Evolutionary conservation across 1,140 invertebrate genomes (phyloP).

Genomic region (Paraescarpia echinospica): DNA sequence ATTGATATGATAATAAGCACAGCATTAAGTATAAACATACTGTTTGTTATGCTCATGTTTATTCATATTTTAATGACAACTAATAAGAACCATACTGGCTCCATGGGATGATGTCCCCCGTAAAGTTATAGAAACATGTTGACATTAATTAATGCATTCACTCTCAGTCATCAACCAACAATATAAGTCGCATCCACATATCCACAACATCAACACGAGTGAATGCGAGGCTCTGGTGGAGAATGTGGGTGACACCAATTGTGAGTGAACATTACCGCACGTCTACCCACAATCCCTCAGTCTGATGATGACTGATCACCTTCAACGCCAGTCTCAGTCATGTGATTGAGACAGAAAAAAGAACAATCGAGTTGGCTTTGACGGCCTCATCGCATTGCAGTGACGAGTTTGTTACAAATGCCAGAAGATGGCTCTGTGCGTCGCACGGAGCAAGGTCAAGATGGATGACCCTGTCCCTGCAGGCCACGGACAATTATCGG

Average conservation of each 20-base stretch:
- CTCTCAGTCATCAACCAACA: neutral
- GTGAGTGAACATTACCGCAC: neutral
- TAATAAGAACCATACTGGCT: neutral
- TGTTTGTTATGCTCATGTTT: too few species aligned
- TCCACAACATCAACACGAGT: neutral
- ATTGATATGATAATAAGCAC: too few species aligned
- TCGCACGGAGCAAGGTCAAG: neutral
- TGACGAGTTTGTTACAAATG: neutral
- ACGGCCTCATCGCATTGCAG: neutral
- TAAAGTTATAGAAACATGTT: neutral
- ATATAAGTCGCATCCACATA: neutral
- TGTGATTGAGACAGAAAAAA: neutral
- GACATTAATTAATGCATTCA: neutral
- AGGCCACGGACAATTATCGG: neutral
- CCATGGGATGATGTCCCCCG: neutral
- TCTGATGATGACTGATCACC: neutral
- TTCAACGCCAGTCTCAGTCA: neutral
- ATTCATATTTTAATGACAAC: too few species aligned
- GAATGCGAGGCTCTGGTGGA: neutral
- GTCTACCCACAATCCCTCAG: neutral
- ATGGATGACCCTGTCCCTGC: neutral
- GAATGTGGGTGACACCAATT: neutral
- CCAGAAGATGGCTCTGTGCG: neutral
- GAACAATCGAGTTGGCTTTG: neutral
- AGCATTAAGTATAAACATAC: too few species aligned